These are phyloP conservation scores for Metopolophium dirhodum DNA, from an alignment of 1,140 invertebrate genomes.

Conservation along the genomic window DNA sequence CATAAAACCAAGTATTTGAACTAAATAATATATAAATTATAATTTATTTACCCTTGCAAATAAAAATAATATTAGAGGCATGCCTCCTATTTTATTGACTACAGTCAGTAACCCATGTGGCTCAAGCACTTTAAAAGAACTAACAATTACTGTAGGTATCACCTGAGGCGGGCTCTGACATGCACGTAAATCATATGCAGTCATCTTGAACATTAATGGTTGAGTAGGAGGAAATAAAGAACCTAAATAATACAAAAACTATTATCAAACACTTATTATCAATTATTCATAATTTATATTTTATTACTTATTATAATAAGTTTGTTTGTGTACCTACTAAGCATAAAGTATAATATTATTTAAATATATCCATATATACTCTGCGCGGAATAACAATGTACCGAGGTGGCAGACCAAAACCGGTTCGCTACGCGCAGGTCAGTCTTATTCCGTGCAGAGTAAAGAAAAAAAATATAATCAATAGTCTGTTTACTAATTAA, in stretches of 20 bases:
- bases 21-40: background rate
- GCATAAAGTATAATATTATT: background rate
- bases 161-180: conserved; percentile 40
- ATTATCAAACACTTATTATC: background rate
- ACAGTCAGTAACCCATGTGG: conserved; percentile 45
- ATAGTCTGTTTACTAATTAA: background rate
- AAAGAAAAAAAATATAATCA: background rate
- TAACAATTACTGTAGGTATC: conserved; percentile 51
- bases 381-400: too few species aligned
- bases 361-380: background rate
- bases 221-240: conserved; percentile 56
- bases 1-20: background rate
- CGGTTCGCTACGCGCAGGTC: too few species aligned
- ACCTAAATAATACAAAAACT: conserved; percentile 31
- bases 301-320: background rate
- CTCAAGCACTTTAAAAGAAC: conserved; percentile 38
- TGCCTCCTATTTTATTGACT: conserved; percentile 53
- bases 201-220: conserved; percentile 54
- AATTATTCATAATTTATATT: background rate
- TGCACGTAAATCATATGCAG: conserved; percentile 51
- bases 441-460: too few species aligned
- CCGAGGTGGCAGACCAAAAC: too few species aligned
- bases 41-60: conserved; percentile 53
- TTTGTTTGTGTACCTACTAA: background rate
- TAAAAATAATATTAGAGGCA: conserved; percentile 52